Evolutionary conservation across 2,888 invertebrate genomes (phyloP), one percentile per base, ranked within the genome.

Genomic region (Heliconius cydno): DNA sequence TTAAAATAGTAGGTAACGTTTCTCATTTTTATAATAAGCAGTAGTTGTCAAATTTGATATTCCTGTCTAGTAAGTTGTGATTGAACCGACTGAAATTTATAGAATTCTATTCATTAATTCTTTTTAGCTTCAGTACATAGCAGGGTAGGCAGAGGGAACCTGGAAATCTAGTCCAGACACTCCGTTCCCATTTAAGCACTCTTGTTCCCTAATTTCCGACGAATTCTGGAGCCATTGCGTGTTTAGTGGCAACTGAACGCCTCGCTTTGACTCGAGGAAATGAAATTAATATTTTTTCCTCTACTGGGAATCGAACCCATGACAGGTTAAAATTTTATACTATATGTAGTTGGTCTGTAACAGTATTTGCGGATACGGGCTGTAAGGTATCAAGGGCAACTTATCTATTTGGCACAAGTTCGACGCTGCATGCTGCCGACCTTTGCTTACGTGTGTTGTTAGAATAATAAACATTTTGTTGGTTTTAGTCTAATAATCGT

Each of bases 331-430:
- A 57, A 60, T 15, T 38, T 38, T 19, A 28, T n/a, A 60, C 60
- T 46, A 65, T 19, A 22, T 41, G 57, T 34, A 19, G 41, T 41
- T 52, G 60, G 74, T n/a, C 57, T 73, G 41, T 68, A 28, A 28
- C 30, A 41, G 46, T 73, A 65, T 68, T 75, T 68, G 66, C 70
- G 72, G 73, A 80, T 83, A 81, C 82, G 81, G 81, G 79, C 80
- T 66, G 76, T 74, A 52, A 80, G 75, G 70, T 67, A 79, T 84
- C 89, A 73, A 90, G 90, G 90, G 90, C 85, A 89, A 85, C 87
- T 92, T 92, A 91, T 91, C 91, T 85, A 91, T 89, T 88, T 88
- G 86, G 89, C 87, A 86, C 90, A 89, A 88, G 88, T 91, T 90
- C 86, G 85, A 84, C 84, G 85, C 85, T 85, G 83, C 82, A 82